Base-by-base conservation (phyloP, 2,888 invertebrate genomes). In the Tanypteryx hageni region DNA sequence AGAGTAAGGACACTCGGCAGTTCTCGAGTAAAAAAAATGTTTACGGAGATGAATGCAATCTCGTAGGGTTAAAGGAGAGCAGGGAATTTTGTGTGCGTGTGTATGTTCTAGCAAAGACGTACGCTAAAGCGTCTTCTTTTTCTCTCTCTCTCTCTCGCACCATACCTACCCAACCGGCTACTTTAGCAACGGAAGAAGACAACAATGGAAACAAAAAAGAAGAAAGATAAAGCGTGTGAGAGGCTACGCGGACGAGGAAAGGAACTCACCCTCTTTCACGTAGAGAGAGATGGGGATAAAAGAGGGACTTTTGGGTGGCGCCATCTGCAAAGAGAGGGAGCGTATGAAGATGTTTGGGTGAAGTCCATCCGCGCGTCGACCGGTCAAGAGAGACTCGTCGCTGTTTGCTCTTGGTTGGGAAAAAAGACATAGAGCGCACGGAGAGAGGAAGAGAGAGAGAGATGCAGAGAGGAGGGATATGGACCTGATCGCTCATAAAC, bases 121-220 rank as follows among this genome's bases (percentile, higher is more conserved):
- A 27, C 76, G 76, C 76, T 13, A 76, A 22, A 76, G 76, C 22
- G 27, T 7, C 10, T 18, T 13, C 27, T 27, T 76, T 9, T 11
- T 27, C 76, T 76, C 27, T 76, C 76, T 76, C 11, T 22, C 76
- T 76, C 11, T 27, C 22, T 22, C 13, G 76, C 22, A 27, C 27
- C 76, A 76, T n/a, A n/a, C n/a, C n/a, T n/a, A 76, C 76, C 22
- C 76, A 76, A 76, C 76, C 9, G 76, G 76, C 76, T 76, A 27
- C 76, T 76, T 11, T 7, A 68, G n/a, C 44, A 44, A 44, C 44
- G 44, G 44, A 44, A 44, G 44, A 44, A 44, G 44, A 44, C 44
- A 44, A 44, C 44, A 44, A 44, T 44, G 44, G 44, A 5, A 44
- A 44, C 44, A 44, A 44, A 44, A 44, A 44, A 44, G 44, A 44